phyloP scores from a whole-genome alignment of 2,888 invertebrate species.

The Eustalomyia histrio region DNA sequence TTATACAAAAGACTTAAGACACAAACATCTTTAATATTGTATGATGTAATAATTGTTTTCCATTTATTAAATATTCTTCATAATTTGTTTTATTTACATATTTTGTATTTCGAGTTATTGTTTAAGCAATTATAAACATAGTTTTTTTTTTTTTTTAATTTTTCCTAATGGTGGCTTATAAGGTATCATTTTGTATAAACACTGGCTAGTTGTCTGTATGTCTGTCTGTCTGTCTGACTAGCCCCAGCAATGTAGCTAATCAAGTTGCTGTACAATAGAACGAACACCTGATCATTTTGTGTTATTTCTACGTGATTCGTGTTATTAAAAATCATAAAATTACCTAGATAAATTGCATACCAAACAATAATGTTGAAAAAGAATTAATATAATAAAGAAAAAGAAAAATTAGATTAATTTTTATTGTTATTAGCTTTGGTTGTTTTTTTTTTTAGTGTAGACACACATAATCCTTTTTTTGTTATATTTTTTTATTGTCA shows the following conservation, averaged over 20 bases:
- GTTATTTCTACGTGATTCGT: slow-evolving; percentile 54
- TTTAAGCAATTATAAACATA: slow-evolving; percentile 42
- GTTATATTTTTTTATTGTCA: neutral
- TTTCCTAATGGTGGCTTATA: slow-evolving; percentile 10
- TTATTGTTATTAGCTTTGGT: slow-evolving; percentile 16
- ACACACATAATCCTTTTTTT: neutral
- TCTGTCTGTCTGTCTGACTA: too few relatives aligned
- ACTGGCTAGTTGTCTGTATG: neutral
- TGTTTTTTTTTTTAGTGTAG: neutral
- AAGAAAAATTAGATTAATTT: slow-evolving; percentile 34
- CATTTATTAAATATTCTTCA: slow-evolving; percentile 10
- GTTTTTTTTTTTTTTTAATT: slow-evolving; percentile 23
- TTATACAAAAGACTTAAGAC: neutral
- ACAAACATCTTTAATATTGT: too few relatives aligned
- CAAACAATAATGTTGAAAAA: slow-evolving; percentile 33
- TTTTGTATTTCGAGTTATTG: slow-evolving; percentile 39
- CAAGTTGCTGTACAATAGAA: slow-evolving; percentile 24
- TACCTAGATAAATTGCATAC: slow-evolving; percentile 47
- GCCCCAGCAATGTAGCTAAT: neutral
- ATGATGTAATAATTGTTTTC: too few relatives aligned
- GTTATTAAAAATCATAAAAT: slow-evolving; percentile 26
- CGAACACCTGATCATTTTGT: slow-evolving; percentile 58
- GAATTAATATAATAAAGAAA: slow-evolving; percentile 14
- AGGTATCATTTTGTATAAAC: neutral
- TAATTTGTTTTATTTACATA: slow-evolving; percentile 21